Evolutionary conservation across 2,797 vertebrate species (phyloP).

Genomic region (Onychomys leucogaster): DNA sequence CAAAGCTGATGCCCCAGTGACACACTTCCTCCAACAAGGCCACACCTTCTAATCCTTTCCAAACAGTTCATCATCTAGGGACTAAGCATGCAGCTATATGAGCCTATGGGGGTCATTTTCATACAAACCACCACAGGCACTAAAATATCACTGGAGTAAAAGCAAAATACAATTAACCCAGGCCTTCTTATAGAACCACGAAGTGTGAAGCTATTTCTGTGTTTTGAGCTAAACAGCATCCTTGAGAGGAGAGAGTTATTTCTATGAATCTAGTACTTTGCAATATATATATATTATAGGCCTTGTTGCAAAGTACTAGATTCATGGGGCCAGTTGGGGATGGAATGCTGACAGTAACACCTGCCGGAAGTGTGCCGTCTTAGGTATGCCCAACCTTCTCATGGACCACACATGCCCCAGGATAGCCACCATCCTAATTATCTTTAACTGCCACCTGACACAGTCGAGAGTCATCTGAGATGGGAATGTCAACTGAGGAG

Average conservation of each 20-base stretch:
- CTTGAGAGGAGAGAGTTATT: neutral
- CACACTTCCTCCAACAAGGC: too few relatives aligned
- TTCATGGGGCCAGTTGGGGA: neutral
- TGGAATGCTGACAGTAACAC: neutral
- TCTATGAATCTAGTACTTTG: neutral
- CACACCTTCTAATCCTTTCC: neutral
- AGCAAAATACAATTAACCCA: conserved; percentile 3
- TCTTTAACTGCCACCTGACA: neutral
- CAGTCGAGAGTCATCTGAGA: neutral
- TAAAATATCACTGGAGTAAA: neutral
- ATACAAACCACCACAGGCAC: neutral
- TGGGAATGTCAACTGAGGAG: neutral
- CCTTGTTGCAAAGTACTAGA: neutral
- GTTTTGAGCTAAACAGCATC: neutral
- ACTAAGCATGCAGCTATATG: neutral
- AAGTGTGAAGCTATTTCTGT: neutral
- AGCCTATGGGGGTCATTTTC: neutral
- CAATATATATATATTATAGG: too few relatives aligned
- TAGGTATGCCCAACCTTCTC: neutral
- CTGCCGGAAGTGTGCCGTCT: neutral
- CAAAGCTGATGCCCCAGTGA: neutral
- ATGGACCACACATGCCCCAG: neutral
- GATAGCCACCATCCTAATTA: neutral
- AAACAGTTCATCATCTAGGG: neutral
- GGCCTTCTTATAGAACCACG: neutral